Evolutionary conservation across 2,888 invertebrate genomes (phyloP), one percentile per base, ranked within the genome.

Genomic region (Baronia brevicornis): DNA sequence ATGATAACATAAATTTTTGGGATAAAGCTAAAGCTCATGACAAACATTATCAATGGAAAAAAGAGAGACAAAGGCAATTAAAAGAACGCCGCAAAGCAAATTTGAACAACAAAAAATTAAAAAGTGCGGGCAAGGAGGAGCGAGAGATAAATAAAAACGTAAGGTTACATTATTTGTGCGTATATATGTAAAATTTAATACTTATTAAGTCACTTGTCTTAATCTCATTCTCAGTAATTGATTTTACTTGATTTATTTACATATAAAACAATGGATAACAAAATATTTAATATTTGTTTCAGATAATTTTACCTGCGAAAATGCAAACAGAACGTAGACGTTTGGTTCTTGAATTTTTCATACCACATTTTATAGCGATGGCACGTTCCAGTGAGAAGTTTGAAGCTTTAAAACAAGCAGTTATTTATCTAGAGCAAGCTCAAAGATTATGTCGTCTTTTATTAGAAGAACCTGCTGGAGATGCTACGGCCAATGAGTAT

Each of bases 321-420:
- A 63, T 91, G 60, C 89, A 90, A 33, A 57, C 84, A 2, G 78
- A 87, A 38, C 85, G 91, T 28, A 80, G 88, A 25, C 82, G 88
- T n/a, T 66, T 87, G 32, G 75, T 93, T 1, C 63, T 93, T 0
- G 88, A 89, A 54, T 89, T 91, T 51, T 91, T 94, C 48, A 88
- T 92, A 27, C 79, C 88, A 8, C 91, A 92, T 51, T 90, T 92
- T 48, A 86, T 93, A 17, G 85, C 87, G 29, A 91, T 93, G 86
- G 88, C 91, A 1, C 84, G 88, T 30, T 86, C 85, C 27, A 89
- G 90, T 41, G 86, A 87, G 7, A 84, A 86, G 39, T 88, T 90
- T 39, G 85, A 87, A 5, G 86, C 89, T 0, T 71, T 84, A 9
- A 74, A 84, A 34, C 89, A 91, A 52, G 89, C 90, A 4, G 69